A percentile compares a stretch with the other conserved stretches of the same genome.
Evolutionary conservation across 1,140 invertebrate species (phyloP).

Genomic region (Proctacanthus coquilletti): DNA sequence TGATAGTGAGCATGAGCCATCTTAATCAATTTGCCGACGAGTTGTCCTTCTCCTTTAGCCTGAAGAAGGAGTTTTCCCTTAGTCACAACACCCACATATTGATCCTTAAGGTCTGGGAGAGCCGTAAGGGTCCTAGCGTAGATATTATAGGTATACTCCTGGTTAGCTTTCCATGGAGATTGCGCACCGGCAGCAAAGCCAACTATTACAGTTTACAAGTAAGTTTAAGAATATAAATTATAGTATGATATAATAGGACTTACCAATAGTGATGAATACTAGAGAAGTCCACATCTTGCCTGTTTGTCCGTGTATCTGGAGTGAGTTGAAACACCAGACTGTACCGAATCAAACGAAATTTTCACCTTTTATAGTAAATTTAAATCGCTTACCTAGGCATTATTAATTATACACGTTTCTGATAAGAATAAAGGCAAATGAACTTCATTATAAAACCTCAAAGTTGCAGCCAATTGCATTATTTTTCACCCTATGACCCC

Average conservation of each 20-base stretch:
- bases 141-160: conserved; percentile 43
- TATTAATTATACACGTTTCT: too few species aligned
- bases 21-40: conserved; percentile 34
- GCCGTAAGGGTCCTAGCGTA: conserved; percentile 38
- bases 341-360: too few species aligned
- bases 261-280: background rate
- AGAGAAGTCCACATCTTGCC: background rate
- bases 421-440: too few species aligned
- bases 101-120: conserved; percentile 34
- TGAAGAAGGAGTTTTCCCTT: conserved; percentile 36
- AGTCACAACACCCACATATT: conserved; percentile 37
- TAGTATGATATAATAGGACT: background rate
- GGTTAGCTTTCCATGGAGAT: conserved; percentile 37
- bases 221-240: background rate
- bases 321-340: background rate
- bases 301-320: background rate
- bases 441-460: too few species aligned
- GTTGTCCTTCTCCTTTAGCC: conserved; percentile 19
- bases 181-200: background rate
- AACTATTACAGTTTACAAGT: background rate
- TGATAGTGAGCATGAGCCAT: conserved; percentile 39
- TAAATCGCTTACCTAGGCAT: too few species aligned
- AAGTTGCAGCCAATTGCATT: too few species aligned
- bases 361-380: too few species aligned
- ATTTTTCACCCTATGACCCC: too few species aligned